Evolutionary conservation across 1,140 invertebrate species (phyloP), one percentile per base, ranked within the genome.

Genomic region (Drosophila mauritiana): DNA sequence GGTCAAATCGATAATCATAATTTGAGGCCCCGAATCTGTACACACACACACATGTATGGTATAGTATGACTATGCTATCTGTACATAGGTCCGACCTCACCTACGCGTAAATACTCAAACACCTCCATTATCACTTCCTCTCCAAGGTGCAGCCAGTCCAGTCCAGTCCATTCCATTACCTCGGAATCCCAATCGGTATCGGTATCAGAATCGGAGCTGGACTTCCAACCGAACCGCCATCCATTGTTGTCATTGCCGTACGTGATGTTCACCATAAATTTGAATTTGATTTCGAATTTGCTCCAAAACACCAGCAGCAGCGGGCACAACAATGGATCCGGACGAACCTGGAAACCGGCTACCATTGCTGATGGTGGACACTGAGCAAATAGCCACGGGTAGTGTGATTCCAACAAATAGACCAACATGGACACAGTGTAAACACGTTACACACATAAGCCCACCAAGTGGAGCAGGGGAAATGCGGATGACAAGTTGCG

Each of bases 1-100:
- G 84, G 80, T 88, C 84, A 89, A 89, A 89, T 89, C 85, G 77
- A 89, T 90, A 90, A 85, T 88, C 84, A 89, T 89, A 85, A 80
- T 74, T 80, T 83, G 73, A 84, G 83, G 62, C 77, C 61, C 55
- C 72, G 59, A 52, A 39, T 25, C 8, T 25, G 39, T 17, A 27
- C 13, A 4, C 3, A 36, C 2, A 15, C 5, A 46, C 17, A 22
- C 11, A n/a, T 11, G 13, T n/a, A 25, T 10, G 37, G 7, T 7
- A 31, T 3, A 3, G 31, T 10, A 31, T 10, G 31, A 31, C 7
- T 31, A 31, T 31, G 27, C 7, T 31, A 10, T 31, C 8, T 31
- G 31, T 31, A 68, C 63, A 53, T 15, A 49, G 42, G 57, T 48
- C 31, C 56, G 56, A 80, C 64, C 78, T 79, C 78, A 84, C 80